phyloP scores from a whole-genome alignment of 2,888 invertebrate genomes.

The Escarpia spicata region DNA sequence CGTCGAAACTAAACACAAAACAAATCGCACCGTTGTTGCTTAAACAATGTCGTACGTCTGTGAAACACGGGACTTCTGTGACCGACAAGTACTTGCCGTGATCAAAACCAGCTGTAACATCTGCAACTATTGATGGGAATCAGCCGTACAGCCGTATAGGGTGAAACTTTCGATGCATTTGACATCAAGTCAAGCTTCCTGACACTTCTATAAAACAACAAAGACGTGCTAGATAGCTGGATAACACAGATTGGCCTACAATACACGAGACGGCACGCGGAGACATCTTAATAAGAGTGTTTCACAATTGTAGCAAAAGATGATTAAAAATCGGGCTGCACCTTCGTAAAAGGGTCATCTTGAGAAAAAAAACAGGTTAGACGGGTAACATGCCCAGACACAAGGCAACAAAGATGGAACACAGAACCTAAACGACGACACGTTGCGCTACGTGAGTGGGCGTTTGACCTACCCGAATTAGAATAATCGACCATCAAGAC shows the following conservation, averaged over 20 bases:
- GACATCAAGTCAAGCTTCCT: too few relatives aligned
- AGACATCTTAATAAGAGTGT: background rate
- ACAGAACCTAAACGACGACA: background rate
- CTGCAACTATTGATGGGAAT: too few relatives aligned
- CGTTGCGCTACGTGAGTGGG: background rate
- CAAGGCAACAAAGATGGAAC: background rate
- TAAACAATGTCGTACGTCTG: too few relatives aligned
- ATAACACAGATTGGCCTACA: background rate
- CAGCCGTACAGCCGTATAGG: too few relatives aligned
- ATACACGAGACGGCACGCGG: background rate
- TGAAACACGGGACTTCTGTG: too few relatives aligned
- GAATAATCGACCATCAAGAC: too few relatives aligned
- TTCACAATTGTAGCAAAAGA: background rate
- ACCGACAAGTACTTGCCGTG: too few relatives aligned
- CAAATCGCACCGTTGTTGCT: too few relatives aligned
- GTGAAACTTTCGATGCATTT: too few relatives aligned
- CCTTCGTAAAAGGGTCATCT: background rate
- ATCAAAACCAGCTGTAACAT: too few relatives aligned
- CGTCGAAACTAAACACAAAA: too few relatives aligned
- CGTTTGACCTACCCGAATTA: too few relatives aligned
- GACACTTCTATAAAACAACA: background rate
- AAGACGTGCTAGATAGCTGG: background rate
- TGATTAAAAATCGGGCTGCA: background rate
- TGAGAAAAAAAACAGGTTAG: background rate
- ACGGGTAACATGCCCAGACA: background rate